Evolutionary conservation across 2,888 invertebrate genomes (phyloP), one percentile per base, ranked within the genome.

Genomic region (Apamea sordens): DNA sequence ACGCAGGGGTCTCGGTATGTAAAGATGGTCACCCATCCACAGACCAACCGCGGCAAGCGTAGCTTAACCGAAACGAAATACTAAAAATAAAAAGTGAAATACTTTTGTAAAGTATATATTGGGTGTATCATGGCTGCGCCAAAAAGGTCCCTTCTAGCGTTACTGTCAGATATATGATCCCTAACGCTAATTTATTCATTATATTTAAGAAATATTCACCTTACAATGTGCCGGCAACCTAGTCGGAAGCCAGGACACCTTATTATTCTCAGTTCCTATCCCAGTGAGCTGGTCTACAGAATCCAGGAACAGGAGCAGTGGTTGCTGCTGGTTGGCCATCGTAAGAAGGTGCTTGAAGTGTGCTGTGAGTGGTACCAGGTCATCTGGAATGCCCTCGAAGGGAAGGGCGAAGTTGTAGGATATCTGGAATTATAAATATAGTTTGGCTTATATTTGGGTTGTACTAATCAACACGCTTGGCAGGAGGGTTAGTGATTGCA

Each of bases 241-340:
- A 0, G 99, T 98, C 0, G 99, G 99, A 89, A 99, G 96, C 99
- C 99, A 99, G 0, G 99, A 99, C 56, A 99, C 98, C 95, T 99
- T 99, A 91, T 99, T 99, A 47, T 99, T 98, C 91, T 99, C 99
- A 89, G 99, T 99, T 0, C 99, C 98, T 1, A 97, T 95, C 0
- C 99, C 99, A 11, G 99, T 99, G 72, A 99, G 97, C 94, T 99
- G 99, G 96, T 99, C 99, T 1, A 99, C 98, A 0, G 99, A 99
- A 94, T 99, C 99, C 90, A 99, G 96, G 93, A 99, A 99, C 67
- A 99, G 97, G 0, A 99, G 97, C 68, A 99, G 96, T 0, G 99
- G 99, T 91, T 99, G 98, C 89, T 98, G 98, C 83, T 97, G 95
- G 0, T 97, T 98, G 0, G 99, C 99, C 94, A 98, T 97, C 13